Conservation (phyloP, 2,888 invertebrate genomes). For the Eilema sororculum region DNA sequence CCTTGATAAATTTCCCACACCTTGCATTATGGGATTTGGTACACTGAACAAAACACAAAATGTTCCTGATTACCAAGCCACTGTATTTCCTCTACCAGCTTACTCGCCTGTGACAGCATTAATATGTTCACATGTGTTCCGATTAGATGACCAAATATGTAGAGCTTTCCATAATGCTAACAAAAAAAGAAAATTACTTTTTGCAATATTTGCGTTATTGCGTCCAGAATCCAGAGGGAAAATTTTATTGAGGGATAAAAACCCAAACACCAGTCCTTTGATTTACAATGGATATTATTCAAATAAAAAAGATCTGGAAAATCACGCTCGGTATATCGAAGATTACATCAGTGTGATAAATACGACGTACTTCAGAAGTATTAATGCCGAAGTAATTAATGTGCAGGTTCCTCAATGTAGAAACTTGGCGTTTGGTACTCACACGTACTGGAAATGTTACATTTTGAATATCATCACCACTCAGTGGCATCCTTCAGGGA, state of each 20-base stretch:
- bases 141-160: constrained; percentile 57
- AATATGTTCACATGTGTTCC: constrained; percentile 53
- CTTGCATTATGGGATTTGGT: constrained; percentile 57
- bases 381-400: constrained; percentile 47
- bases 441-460: constrained; percentile 69
- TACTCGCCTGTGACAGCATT: constrained; percentile 42
- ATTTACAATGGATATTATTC: constrained; percentile 61
- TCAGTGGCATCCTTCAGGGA: constrained; percentile 59
- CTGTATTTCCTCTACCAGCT: constrained; percentile 47
- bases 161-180: constrained; percentile 43
- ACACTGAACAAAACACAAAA: constrained; percentile 53
- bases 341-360: constrained; percentile 51
- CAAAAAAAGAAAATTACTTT: constrained; percentile 45
- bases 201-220: constrained; percentile 52
- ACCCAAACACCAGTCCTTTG: constrained; percentile 55
- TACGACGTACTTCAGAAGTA: constrained; percentile 49
- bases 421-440: background rate
- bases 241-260: constrained; percentile 51
- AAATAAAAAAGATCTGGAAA: constrained; percentile 52
- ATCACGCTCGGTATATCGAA: constrained; percentile 43
- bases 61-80: constrained; percentile 64
- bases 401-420: constrained; percentile 56
- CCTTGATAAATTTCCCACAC: constrained; percentile 50
- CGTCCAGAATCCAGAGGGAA: constrained; percentile 63
- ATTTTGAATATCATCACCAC: constrained; percentile 58